Evolutionary conservation across 2,888 invertebrate species (phyloP).

Genomic region (Creontiades dilutus): DNA sequence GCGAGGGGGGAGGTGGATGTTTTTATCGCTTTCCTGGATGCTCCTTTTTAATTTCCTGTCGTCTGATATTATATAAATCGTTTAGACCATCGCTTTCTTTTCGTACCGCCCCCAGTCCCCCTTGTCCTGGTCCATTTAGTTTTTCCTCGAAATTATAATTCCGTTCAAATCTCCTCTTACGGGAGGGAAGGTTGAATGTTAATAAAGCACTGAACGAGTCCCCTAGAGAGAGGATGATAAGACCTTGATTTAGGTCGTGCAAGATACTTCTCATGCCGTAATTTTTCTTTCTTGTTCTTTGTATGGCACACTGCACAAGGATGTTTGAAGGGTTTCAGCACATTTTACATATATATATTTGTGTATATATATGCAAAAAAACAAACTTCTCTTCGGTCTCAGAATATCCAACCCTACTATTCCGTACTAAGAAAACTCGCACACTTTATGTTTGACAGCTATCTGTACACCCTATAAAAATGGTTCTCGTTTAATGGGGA

Average conservation of each 20-base stretch:
- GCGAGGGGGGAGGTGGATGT: slow-evolving; percentile 35
- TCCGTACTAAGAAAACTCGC: no score
- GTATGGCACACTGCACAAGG: no score
- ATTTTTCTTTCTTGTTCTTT: not conserved
- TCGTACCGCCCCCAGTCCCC: not conserved
- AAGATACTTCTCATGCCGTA: not conserved
- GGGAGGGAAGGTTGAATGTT: slow-evolving; percentile 55
- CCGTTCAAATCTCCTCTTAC: slow-evolving; percentile 40
- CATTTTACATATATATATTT: no score
- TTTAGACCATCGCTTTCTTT: slow-evolving; percentile 53
- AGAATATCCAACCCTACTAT: no score
- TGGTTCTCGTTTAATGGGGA: no score
- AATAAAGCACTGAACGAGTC: slow-evolving; percentile 43
- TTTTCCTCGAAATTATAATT: slow-evolving; percentile 60
- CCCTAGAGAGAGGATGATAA: slow-evolving; percentile 11
- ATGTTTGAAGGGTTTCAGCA: no score
- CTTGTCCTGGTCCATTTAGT: not conserved
- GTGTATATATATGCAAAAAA: no score
- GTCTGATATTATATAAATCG: slow-evolving; percentile 70
- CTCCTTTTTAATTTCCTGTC: slow-evolving; percentile 72
- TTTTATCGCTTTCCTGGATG: slow-evolving; percentile 68
- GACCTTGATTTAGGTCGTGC: slow-evolving; percentile 44
- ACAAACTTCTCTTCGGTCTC: no score
- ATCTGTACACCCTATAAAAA: no score
- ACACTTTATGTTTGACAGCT: no score